These are phyloP conservation scores for Microtus richardsoni DNA, from an alignment of 2,113 vertebrate genomes.

Conservation along the genomic window DNA sequence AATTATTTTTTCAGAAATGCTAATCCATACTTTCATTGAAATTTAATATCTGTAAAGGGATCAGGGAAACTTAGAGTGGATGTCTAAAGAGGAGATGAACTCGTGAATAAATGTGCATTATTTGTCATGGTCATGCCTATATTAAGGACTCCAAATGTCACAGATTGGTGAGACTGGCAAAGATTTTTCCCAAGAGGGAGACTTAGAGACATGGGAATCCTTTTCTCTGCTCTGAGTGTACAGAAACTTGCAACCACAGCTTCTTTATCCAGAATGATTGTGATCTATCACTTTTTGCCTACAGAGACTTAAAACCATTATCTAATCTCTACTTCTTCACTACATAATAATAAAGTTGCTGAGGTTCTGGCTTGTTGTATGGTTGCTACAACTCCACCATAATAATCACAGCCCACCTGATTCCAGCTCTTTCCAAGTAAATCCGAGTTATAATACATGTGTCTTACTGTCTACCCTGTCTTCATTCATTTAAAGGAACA, in stretches of 20 bases:
- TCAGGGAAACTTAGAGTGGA: neutral
- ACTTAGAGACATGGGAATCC: neutral
- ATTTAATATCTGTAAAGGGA: neutral
- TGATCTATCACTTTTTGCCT: neutral
- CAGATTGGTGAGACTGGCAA: neutral
- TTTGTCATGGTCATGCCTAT: neutral
- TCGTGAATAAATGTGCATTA: neutral
- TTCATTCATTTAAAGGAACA: neutral
- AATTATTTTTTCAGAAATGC: neutral
- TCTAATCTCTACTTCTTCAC: too few species aligned
- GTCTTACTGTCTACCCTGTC: neutral
- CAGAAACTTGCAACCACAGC: neutral
- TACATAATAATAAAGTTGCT: neutral
- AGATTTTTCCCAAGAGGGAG: neutral
- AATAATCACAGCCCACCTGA: neutral
- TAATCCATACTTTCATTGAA: neutral
- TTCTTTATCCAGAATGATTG: neutral
- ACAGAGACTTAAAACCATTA: neutral
- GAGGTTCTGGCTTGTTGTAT: neutral
- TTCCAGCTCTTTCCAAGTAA: neutral
- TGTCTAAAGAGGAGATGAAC: neutral
- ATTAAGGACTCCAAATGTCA: neutral
- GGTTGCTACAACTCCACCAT: too few species aligned
- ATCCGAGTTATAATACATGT: neutral
- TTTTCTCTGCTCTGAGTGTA: neutral